Conservation (phyloP, 2,888 invertebrate species). For the Cephus pulcher region DNA sequence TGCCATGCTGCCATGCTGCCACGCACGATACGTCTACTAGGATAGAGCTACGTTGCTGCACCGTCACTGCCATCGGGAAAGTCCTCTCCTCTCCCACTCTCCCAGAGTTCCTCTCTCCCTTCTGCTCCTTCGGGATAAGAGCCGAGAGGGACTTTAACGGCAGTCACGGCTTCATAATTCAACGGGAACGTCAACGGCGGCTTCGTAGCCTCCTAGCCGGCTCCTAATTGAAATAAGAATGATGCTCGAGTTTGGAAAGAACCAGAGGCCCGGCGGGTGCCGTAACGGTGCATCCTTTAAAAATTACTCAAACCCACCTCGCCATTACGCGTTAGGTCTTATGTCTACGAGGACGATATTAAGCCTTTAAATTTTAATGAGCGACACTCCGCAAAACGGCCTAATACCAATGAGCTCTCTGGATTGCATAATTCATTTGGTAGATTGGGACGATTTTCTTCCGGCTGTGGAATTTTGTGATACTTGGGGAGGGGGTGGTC, state of each 20-base stretch:
- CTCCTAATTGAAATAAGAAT: constrained; percentile 58
- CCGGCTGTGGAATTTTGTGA: constrained; percentile 3
- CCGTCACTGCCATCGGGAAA: constrained; percentile 41
- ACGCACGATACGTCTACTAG: constrained; percentile 38
- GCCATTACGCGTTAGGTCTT: constrained; percentile 22
- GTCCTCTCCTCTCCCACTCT: constrained; percentile 9
- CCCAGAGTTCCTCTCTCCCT: neutral
- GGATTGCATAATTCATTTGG: constrained; percentile 49
- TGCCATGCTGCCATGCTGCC: constrained; percentile 20
- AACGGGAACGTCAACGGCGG: neutral
- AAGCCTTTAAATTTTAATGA: constrained; percentile 62
- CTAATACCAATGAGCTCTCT: constrained; percentile 55
- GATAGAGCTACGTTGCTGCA: constrained; percentile 26
- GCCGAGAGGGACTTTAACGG: neutral
- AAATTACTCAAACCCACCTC: constrained; percentile 26
- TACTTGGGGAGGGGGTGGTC: neutral
- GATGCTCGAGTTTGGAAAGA: constrained; percentile 37
- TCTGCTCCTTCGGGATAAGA: neutral
- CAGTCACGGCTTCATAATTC: neutral
- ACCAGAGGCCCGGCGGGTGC: constrained; percentile 21
- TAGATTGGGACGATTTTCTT: constrained; percentile 33
- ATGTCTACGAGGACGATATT: constrained; percentile 44
- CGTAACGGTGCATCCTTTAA: constrained; percentile 31
- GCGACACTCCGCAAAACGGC: constrained; percentile 38
- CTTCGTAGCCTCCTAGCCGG: constrained; percentile 9